Percentiles rank a stretch among this genome's conserved stretches.
These are phyloP conservation scores for Apamea monoglypha DNA, from an alignment of 2,888 invertebrate species.

Conservation along the genomic window DNA sequence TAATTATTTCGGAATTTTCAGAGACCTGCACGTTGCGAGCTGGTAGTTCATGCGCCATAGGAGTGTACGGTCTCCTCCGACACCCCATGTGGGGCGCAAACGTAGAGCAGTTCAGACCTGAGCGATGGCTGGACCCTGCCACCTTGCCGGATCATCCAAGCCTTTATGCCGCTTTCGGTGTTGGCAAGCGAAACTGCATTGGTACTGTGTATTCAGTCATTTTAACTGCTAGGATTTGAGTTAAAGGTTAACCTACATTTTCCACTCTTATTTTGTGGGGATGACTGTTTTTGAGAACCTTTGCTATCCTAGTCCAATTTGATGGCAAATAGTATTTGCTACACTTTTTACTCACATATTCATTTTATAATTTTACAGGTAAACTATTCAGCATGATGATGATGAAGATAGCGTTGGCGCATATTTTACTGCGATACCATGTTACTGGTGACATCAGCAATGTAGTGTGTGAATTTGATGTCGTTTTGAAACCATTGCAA, in stretches of 20 bases:
- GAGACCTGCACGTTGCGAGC: slow-evolving; percentile 62
- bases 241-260: no score
- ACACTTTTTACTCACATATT: neutral
- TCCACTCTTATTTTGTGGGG: neutral
- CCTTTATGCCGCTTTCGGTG: slow-evolving; percentile 73
- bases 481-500: slow-evolving; percentile 10
- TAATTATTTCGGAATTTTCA: slow-evolving; percentile 10
- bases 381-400: slow-evolving; percentile 28
- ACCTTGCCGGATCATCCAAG: slow-evolving; percentile 71
- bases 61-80: slow-evolving; percentile 73
- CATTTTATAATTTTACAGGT: slow-evolving; percentile 13
- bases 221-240: neutral
- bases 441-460: slow-evolving; percentile 12
- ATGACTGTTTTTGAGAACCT: neutral
- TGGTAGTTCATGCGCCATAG: slow-evolving; percentile 71
- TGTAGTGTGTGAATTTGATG: slow-evolving; percentile 17
- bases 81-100: slow-evolving; percentile 78
- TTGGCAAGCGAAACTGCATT: slow-evolving; percentile 77
- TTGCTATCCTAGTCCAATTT: no score
- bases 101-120: slow-evolving; percentile 75
- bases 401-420: slow-evolving; percentile 24
- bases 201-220: slow-evolving; percentile 60
- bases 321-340: no score
- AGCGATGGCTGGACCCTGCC: slow-evolving; percentile 75
- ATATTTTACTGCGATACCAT: slow-evolving; percentile 10